Base-by-base conservation (phyloP, 2,888 invertebrate genomes). In the Trichogramma evanescens region DNA sequence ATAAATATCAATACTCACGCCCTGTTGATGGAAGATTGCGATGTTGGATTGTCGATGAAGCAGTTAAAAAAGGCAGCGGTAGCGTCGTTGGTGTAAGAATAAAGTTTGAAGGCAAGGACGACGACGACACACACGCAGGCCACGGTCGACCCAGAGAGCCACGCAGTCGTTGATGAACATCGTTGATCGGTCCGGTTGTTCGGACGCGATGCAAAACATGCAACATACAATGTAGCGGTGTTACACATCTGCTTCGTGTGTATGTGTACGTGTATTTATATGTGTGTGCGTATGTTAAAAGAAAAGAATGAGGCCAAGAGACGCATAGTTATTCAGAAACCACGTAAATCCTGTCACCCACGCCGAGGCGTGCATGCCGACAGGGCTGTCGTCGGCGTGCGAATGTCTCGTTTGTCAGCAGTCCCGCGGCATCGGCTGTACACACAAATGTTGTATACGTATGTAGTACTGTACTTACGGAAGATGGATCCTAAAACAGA, bases 401-500 rank as follows among this genome's bases (percentile, higher is more conserved):
- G 64, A 63, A 53, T 58, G 56, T 63, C 59, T 59, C 64, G 66
- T 65, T 61, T 62, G 61, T 63, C 46, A 54, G 57, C 58, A 56
- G 54, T 5, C 54, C 48, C 50, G 59, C 56, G 55, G 61, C 56
- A 56, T 49, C 52, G 59, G 59, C 26, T 26, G 26, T 26, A 48
- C 10, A 13, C 6, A 48, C 10, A 13, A 13, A 48, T n/a, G 5
- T 0, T 3, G 48, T 2, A 1, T 48, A 48, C 48, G 6, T 48
- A 48, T 8, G 10, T 44, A 40, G 44, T 54, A 26, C 61, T 59
- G 65, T 70, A 77, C 77, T 77, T 70, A 77, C 77, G 70, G 77
- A 77, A 65, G 76, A 76, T 59, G 77, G 77, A 71, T 77, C 77
- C 77, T 77, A 76, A 65, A 77, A 77, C 74, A 76, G 66, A 76